Percentiles rank a stretch among this genome's conserved stretches.
Conservation (phyloP, 2,113 vertebrate genomes). For the Echinops telfairi region DNA sequence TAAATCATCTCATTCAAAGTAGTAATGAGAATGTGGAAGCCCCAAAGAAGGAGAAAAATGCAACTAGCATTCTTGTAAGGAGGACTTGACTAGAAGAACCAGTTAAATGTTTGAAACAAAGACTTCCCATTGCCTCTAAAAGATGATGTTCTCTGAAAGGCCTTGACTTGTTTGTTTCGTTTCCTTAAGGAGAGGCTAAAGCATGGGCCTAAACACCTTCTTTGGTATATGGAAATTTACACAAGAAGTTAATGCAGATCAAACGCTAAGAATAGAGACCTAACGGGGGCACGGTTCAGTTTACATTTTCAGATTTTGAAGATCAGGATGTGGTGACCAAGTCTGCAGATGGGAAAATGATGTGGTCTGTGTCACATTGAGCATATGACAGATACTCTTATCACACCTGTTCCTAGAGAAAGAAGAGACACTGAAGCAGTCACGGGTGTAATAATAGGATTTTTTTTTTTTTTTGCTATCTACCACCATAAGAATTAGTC, state of each 20-base stretch:
- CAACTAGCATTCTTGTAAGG: neutral
- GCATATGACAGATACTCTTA: slow-evolving; percentile 48
- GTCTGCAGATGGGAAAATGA: slow-evolving; percentile 71
- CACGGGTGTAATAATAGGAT: slow-evolving; percentile 5
- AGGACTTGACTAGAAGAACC: neutral
- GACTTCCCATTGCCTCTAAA: slow-evolving; percentile 50
- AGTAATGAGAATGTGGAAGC: neutral
- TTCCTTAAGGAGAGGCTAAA: slow-evolving; percentile 65
- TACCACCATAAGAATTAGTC: slow-evolving; percentile 37
- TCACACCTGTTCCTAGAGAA: slow-evolving; percentile 69
- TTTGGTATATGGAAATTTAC: slow-evolving; percentile 62
- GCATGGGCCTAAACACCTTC: neutral
- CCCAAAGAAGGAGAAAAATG: neutral
- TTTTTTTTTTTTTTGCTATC: slow-evolving; percentile 52
- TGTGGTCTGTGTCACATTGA: slow-evolving; percentile 68
- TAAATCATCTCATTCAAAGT: slow-evolving; percentile 58
- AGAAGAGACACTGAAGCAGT: slow-evolving; percentile 38
- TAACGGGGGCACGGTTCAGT: slow-evolving; percentile 36
- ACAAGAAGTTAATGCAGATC: slow-evolving; percentile 57
- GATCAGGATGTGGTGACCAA: slow-evolving; percentile 72
- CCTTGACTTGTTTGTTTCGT: slow-evolving; percentile 53
- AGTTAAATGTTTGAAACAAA: slow-evolving; percentile 30
- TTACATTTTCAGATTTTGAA: slow-evolving; percentile 71
- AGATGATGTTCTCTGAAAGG: slow-evolving; percentile 21
- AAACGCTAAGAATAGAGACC: slow-evolving; percentile 51